Conservation (phyloP, 2,113 vertebrate genomes). For the Tringa solitaria region DNA sequence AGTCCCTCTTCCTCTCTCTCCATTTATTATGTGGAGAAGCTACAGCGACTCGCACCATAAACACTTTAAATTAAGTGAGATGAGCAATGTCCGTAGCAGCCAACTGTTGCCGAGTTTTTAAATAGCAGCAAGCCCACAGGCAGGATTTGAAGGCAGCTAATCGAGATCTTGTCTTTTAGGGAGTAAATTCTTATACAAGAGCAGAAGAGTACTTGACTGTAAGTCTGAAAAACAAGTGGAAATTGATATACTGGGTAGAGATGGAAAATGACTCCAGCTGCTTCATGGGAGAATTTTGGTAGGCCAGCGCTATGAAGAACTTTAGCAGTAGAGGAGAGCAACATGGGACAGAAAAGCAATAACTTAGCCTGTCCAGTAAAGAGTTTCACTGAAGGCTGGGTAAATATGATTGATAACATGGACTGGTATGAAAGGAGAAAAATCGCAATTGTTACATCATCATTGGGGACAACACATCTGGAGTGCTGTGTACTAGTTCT, state of each 20-base stretch:
- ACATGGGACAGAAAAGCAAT: not conserved
- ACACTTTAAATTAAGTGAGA: constrained; percentile 16
- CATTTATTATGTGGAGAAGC: not conserved
- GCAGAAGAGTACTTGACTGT: not conserved
- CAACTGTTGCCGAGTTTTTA: not conserved
- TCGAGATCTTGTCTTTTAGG: not conserved
- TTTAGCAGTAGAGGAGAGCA: not conserved
- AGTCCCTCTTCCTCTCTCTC: not conserved
- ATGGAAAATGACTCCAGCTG: not conserved
- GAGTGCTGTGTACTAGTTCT: not conserved
- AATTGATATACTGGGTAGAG: not conserved
- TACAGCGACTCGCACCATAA: not conserved
- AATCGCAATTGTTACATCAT: not conserved
- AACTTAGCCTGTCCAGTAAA: not conserved
- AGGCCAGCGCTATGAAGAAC: not conserved
- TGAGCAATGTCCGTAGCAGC: constrained; percentile 13
- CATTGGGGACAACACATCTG: not conserved
- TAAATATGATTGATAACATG: not conserved
- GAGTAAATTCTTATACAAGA: not conserved
- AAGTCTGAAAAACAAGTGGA: not conserved
- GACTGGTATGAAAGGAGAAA: not conserved
- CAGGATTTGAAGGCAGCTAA: constrained; percentile 13
- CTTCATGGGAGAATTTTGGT: not conserved
- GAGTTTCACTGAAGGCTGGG: not conserved
- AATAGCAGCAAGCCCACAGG: not conserved